These are phyloP conservation scores for Gnathonemus echidnorhynchus DNA, from an alignment of 2,113 vertebrate species.

Conservation along the genomic window DNA sequence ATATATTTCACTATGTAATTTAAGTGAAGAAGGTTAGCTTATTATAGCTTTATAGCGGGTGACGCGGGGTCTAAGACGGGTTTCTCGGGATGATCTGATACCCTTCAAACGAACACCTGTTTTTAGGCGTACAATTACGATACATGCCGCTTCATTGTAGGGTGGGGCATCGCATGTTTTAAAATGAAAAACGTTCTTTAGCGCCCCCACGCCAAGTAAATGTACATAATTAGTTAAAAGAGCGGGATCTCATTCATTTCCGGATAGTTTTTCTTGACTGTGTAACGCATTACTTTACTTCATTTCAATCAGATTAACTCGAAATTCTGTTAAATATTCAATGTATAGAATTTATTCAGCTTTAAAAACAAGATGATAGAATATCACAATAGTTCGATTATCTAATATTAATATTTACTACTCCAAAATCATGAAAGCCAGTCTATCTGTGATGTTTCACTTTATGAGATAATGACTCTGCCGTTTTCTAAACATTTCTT, in stretches of 20 bases:
- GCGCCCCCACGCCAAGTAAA: background rate
- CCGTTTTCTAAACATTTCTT: background rate
- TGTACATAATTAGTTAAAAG: background rate
- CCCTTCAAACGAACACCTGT: background rate
- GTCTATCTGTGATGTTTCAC: background rate
- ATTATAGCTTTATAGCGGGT: background rate
- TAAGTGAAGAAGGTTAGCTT: background rate
- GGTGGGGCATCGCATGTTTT: background rate
- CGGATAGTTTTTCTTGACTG: background rate
- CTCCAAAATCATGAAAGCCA: background rate
- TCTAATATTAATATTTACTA: background rate
- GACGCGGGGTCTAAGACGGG: background rate
- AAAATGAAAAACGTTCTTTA: background rate
- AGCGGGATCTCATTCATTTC: background rate
- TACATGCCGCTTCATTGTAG: background rate
- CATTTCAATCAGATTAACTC: background rate
- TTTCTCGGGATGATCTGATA: background rate
- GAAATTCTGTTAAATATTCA: background rate
- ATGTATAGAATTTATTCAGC: background rate
- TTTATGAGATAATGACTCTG: background rate
- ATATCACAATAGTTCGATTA: background rate
- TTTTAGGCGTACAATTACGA: background rate
- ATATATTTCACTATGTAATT: background rate
- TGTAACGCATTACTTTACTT: background rate
- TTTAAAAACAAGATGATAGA: background rate